Evolutionary conservation across 2,797 vertebrate species (phyloP).

Genomic region (Enoplosus armatus): DNA sequence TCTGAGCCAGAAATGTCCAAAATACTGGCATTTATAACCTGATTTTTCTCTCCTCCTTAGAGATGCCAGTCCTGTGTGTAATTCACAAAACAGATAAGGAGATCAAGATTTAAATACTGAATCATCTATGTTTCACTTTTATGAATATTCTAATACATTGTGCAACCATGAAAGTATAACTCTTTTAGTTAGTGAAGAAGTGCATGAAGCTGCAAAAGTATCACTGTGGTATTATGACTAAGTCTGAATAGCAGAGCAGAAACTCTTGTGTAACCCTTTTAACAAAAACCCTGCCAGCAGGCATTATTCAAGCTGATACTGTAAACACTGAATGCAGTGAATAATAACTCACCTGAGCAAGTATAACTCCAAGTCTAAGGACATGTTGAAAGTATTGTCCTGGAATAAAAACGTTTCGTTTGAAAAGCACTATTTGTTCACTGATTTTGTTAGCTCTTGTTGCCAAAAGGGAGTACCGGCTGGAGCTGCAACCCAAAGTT

Average conservation of each 20-base stretch:
- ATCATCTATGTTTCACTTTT: neutral
- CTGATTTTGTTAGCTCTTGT: neutral
- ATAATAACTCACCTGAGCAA: constrained; percentile 20
- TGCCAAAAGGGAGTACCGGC: constrained; percentile 2
- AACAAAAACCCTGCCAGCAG: constrained; percentile 19
- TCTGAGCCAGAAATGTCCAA: constrained; percentile 28
- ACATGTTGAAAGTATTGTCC: neutral
- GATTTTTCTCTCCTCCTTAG: neutral
- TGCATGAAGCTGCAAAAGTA: neutral
- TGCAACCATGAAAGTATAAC: neutral
- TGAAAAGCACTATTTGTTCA: neutral
- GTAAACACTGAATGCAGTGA: constrained; percentile 26
- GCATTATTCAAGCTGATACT: constrained; percentile 7
- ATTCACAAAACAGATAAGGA: neutral
- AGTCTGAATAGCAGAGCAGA: neutral
- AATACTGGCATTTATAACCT: neutral
- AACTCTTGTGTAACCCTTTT: constrained; percentile 13
- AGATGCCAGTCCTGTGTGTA: too few relatives aligned
- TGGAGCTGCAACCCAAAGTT: constrained; percentile 41
- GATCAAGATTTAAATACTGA: neutral
- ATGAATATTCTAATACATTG: neutral
- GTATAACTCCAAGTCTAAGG: neutral
- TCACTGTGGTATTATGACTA: neutral
- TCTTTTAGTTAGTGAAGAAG: neutral
- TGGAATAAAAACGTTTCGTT: constrained; percentile 6